A percentile compares a stretch with the other conserved stretches of the same genome.
phyloP scores from a whole-genome alignment of 2,113 vertebrate genomes.

The Martes martes region DNA sequence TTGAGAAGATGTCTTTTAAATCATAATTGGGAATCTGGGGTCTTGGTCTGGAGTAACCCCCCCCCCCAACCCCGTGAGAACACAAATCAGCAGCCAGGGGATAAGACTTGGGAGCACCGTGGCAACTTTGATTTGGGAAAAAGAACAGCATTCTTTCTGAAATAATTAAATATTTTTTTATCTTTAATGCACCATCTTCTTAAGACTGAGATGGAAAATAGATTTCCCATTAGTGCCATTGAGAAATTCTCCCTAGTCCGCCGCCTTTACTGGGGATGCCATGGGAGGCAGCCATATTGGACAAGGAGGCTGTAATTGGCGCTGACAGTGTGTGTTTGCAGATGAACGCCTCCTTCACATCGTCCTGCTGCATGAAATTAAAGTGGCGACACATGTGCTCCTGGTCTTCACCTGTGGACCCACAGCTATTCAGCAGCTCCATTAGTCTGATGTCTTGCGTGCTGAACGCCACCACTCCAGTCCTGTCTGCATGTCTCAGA shows the following conservation, averaged over 20 bases:
- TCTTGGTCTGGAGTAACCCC: background rate
- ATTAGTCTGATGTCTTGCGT: rapidly evolving
- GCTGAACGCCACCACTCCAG: background rate
- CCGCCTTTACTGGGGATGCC: background rate
- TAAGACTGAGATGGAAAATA: background rate
- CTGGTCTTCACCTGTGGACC: too few relatives aligned
- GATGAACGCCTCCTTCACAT: background rate
- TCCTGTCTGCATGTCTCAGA: background rate
- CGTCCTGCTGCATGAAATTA: background rate
- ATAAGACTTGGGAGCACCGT: background rate
- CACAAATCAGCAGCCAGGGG: background rate
- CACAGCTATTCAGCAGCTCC: too few relatives aligned
- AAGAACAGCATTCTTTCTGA: background rate
- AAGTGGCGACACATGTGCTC: too few relatives aligned
- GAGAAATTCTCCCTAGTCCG: too few relatives aligned
- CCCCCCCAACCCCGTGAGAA: background rate
- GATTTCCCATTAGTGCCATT: background rate
- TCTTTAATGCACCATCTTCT: background rate
- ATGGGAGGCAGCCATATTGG: too few relatives aligned
- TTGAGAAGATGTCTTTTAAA: background rate
- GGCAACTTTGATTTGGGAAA: background rate
- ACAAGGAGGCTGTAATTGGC: background rate
- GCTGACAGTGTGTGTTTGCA: background rate
- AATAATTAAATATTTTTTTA: background rate
- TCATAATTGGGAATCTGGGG: background rate